These are phyloP conservation scores for Caradrina clavipalpis DNA, from an alignment of 2,888 invertebrate genomes.

Conservation along the genomic window DNA sequence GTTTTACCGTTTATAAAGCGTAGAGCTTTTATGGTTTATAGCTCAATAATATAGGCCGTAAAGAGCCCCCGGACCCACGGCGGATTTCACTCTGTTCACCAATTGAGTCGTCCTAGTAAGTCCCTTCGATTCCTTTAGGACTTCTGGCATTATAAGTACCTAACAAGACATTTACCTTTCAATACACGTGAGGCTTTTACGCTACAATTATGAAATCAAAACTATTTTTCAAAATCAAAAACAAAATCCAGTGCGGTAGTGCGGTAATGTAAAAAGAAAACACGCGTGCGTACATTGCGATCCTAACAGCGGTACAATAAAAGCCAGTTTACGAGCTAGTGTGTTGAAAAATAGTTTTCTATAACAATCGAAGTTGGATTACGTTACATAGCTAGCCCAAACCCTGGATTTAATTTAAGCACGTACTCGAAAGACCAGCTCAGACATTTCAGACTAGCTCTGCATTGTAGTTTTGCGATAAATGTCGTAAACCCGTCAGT, in stretches of 20 bases:
- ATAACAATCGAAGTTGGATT: not conserved
- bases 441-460: not conserved
- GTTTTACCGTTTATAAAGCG: constrained; percentile 84
- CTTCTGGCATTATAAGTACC: constrained; percentile 72
- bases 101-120: constrained; percentile 82
- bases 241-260: too few relatives aligned
- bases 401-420: constrained; percentile 23
- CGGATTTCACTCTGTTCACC: constrained; percentile 77
- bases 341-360: not conserved
- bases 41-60: constrained; percentile 87
- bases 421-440: not conserved
- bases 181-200: not conserved
- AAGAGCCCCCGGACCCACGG: constrained; percentile 80
- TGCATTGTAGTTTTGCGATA: constrained; percentile 9
- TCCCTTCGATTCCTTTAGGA: constrained; percentile 76
- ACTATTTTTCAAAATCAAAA: too few relatives aligned
- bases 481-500: constrained; percentile 13
- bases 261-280: too few relatives aligned
- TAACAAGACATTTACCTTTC: constrained; percentile 69
- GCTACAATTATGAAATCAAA: too few relatives aligned
- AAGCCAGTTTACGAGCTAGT: too few relatives aligned
- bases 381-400: not conserved
- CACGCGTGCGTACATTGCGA: too few relatives aligned
- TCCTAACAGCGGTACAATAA: too few relatives aligned
- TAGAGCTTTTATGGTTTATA: constrained; percentile 86